Evolutionary conservation across 2,888 invertebrate species (phyloP).

Genomic region (Tipula unca): DNA sequence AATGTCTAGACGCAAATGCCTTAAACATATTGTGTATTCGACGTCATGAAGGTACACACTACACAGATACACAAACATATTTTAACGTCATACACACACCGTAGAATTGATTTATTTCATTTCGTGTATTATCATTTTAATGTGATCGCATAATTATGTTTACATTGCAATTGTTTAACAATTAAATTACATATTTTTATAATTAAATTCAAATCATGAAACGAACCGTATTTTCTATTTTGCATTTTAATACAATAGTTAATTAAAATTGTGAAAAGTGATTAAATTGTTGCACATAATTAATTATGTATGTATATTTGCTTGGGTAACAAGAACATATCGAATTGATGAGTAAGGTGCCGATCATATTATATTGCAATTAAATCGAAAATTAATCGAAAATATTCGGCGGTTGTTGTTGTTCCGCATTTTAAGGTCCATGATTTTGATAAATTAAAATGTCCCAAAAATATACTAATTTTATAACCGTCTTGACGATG

Average conservation of each 20-base stretch:
- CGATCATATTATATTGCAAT: too few relatives aligned
- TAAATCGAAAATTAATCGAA: too few relatives aligned
- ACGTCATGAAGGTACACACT: background rate
- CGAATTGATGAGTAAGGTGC: too few relatives aligned
- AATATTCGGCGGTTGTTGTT: too few relatives aligned
- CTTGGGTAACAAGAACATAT: too few relatives aligned
- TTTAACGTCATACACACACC: background rate
- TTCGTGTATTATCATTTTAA: background rate
- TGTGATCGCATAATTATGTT: background rate
- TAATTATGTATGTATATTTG: too few relatives aligned
- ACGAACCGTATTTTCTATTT: background rate
- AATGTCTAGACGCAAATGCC: background rate
- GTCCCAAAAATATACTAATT: too few relatives aligned
- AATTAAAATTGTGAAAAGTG: background rate
- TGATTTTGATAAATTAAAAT: too few relatives aligned
- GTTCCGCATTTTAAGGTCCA: too few relatives aligned
- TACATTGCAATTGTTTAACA: background rate
- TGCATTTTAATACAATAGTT: background rate
- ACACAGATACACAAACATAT: background rate
- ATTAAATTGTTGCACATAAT: background rate
- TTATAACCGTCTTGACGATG: too few relatives aligned
- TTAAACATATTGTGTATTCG: background rate
- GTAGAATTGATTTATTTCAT: background rate
- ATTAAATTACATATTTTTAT: background rate
- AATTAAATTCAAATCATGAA: background rate